Base-by-base conservation (phyloP, 2,113 vertebrate species). In the Zeus faber region DNA sequence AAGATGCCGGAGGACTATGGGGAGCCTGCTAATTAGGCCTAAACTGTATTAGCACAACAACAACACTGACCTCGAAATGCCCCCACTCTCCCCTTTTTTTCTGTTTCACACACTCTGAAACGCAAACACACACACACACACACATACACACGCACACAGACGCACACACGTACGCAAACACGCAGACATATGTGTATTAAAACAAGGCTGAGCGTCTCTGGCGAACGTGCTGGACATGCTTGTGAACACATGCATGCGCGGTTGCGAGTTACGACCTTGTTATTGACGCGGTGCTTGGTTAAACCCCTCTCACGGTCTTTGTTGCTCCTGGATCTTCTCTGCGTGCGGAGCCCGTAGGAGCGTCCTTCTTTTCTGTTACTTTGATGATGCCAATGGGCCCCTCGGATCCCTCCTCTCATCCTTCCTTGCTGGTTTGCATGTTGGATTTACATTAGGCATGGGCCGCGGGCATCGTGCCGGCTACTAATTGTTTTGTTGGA, bases 11-110 rank as follows among this genome's bases (percentile, higher is more conserved):
- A 71, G 56, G 76, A 69, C 79, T 56, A 67, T 52, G 73, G 20
- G 63, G 70, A 67, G 59, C 17, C 46, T 3, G 54, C 67, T 82
- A 82, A 84, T 84, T 82, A 82, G 72, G 27, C 62, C 60, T 74
- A 72, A 81, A 79, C 49, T 68, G 76, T 67, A 57, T 69, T 66
- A 73, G 53, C 11, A 29, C 60, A 71, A 76, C 66, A 76, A 67
- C 70, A 77, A 68, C 57, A 13, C n/a, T 70, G 79, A 78, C 72
- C 76, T 69, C 2, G 43, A 33, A 24, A 54, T 59, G 45, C 58
- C 54, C 56, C 22, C 20, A 25, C 11, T 37, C 11, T 9, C 10
- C 33, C n/a, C 33, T 37, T 37, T n/a, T 29, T 37, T 9, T 37
- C 33, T 37, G 6, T 6, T 14, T 37, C 13, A 3, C 13, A n/a